Conservation (phyloP, 1,140 invertebrate genomes). For the Hirudo medicinalis region DNA sequence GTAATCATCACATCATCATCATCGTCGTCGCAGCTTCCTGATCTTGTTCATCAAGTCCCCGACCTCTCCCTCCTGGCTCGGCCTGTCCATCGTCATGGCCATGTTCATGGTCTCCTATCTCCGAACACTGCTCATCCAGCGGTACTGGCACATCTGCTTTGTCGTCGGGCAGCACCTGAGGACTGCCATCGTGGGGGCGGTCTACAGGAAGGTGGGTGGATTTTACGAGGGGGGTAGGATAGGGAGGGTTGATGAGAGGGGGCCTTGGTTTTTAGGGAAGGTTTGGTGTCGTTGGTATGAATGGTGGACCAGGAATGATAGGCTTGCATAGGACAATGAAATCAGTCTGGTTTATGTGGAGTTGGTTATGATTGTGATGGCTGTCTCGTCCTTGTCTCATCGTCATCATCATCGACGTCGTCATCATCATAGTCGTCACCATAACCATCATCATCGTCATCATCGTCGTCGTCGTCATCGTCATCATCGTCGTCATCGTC, state of each 20-base stretch:
- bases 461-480: too few relatives aligned
- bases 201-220: conserved; percentile 35
- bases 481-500: too few relatives aligned
- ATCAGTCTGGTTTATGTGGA: too few relatives aligned
- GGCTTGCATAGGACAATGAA: too few relatives aligned
- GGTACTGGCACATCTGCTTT: conserved; percentile 34
- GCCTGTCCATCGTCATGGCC: conserved; percentile 6
- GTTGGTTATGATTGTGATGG: too few relatives aligned
- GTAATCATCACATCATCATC: not conserved
- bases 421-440: too few relatives aligned
- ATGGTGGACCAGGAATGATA: too few relatives aligned
- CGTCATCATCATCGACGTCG: too few relatives aligned
- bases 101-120: conserved; percentile 14
- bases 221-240: not conserved
- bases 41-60: conserved; percentile 30
- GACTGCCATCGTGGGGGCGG: conserved; percentile 33
- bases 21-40: not conserved
- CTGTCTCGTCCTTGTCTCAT: too few relatives aligned
- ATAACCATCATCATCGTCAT: too few relatives aligned
- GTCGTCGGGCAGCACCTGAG: conserved; percentile 32
- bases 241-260: not conserved
- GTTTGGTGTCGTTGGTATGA: not conserved
- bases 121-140: conserved; percentile 28
- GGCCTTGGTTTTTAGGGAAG: not conserved
- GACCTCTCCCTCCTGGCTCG: conserved; percentile 15